Base-by-base conservation (phyloP, 2,888 invertebrate species). In the Invenusta paracnida region DNA sequence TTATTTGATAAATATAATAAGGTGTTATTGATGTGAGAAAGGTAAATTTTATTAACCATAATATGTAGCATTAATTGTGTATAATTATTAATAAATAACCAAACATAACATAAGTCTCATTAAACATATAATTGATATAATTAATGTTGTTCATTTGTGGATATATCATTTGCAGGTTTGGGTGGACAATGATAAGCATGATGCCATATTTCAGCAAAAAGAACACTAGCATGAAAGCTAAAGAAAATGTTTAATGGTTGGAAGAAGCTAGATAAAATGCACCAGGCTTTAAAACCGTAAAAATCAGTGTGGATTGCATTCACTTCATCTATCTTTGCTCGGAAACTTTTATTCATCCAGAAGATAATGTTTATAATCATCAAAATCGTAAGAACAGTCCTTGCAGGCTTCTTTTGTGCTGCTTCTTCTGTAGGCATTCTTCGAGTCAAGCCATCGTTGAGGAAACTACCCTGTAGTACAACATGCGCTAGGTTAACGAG, bases 301-400 rank as follows among this genome's bases (percentile, higher is more conserved):
- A 73, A 73, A n/a, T 73, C 23, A 23, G 73, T 73, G 73, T 73
- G 73, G 5, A 73, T 73, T n/a, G 2, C 23, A 23, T 73, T 73
- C 23, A 73, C 73, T 23, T 73, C 73, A 73, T 73, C 73, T 13
- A 73, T 73, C 73, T 73, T 73, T n/a, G 73, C 73, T 25, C 73
- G 73, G 73, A 73, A 73, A 25, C 73, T 73, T 73, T 73, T 73
- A 23, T 73, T 73, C 73, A 73, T 73, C 73, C 73, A 73, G 25
- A 73, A 73, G 17, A 73, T 23, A 13, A 73, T 73, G 27, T 73
- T 73, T 5, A 73, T 73, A 25, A 73, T 13, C 73, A 73, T 73
- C 17, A 73, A 23, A 5, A 73, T 23, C 23, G 73, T 73, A 2
- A 73, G 73, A n/a, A 23, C 73, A 23, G 73, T 73, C 23, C 73